phyloP scores from a whole-genome alignment of 1,140 invertebrate species.

The Mylabris phalerata region DNA sequence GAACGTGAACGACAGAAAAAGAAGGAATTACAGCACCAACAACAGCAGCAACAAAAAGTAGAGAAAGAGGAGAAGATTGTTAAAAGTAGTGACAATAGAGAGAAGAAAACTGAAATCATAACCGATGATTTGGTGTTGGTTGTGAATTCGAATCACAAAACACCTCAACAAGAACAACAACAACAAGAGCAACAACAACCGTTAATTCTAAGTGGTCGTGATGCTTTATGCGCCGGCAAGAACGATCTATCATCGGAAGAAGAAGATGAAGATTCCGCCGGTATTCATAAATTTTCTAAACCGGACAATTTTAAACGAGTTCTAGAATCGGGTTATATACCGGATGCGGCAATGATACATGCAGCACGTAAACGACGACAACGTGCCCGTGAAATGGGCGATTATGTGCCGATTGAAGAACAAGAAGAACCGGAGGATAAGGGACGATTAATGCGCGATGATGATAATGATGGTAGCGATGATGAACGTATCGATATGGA shows the following conservation, averaged over 20 bases:
- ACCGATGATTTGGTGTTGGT: constrained; percentile 53
- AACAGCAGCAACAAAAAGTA: constrained; percentile 28
- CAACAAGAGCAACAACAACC: constrained; percentile 11
- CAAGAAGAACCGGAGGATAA: constrained; percentile 41
- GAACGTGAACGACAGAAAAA: constrained; percentile 74
- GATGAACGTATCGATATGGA: constrained; percentile 74
- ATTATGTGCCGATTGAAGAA: constrained; percentile 75
- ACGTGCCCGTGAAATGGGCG: constrained; percentile 73
- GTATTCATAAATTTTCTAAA: constrained; percentile 53
- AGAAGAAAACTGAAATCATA: constrained; percentile 53
- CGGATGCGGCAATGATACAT: constrained; percentile 94
- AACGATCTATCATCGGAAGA: constrained; percentile 70
- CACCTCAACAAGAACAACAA: constrained; percentile 17
- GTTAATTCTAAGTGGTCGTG: constrained; percentile 69
- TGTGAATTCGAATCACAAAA: constrained; percentile 36
- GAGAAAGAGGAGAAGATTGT: constrained; percentile 47
- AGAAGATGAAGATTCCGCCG: constrained; percentile 42
- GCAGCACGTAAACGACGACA: constrained; percentile 87
- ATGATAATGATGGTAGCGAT: constrained; percentile 72
- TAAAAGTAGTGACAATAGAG: constrained; percentile 32
- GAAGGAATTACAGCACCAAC: constrained; percentile 42
- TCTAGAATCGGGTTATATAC: constrained; percentile 82
- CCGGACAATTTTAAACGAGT: constrained; percentile 63
- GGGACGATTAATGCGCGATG: constrained; percentile 69
- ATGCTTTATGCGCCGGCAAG: constrained; percentile 63